Evolutionary conservation across 1,140 invertebrate species (phyloP).

Genomic region (Cydia amplana): DNA sequence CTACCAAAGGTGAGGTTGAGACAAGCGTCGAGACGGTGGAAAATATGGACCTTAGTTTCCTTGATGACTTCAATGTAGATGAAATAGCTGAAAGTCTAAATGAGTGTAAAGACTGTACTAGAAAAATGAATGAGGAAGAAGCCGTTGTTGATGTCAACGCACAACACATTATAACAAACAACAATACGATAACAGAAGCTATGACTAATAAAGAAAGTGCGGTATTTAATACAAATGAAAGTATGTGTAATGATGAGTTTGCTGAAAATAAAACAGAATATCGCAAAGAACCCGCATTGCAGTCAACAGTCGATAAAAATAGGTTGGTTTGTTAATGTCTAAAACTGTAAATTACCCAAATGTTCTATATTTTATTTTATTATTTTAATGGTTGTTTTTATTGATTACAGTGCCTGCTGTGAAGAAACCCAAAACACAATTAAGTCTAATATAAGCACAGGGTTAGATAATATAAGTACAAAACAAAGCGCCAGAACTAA

Average conservation of each 20-base stretch:
- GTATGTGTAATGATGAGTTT: background rate
- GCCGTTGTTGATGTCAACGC: background rate
- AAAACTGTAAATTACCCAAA: too few relatives aligned
- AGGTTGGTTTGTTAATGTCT: background rate
- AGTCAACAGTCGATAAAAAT: background rate
- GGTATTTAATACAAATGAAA: background rate
- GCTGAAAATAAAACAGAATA: background rate
- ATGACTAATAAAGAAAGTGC: background rate
- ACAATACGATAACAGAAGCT: background rate
- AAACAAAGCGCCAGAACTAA: too few relatives aligned
- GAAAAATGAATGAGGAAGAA: background rate
- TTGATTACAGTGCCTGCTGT: background rate
- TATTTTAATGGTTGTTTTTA: background rate
- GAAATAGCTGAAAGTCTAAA: constrained; percentile 57
- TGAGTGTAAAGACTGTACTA: background rate
- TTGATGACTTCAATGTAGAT: constrained; percentile 60
- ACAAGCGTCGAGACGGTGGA: background rate
- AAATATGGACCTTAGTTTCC: constrained; percentile 52
- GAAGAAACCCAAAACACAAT: too few relatives aligned
- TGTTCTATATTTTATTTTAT: background rate
- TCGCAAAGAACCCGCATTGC: background rate
- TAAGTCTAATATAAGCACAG: too few relatives aligned
- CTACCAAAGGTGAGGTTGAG: background rate
- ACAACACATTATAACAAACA: background rate
- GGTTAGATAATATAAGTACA: too few relatives aligned